These are phyloP conservation scores for Chloropsis hardwickii DNA, from an alignment of 2,113 vertebrate species.

Conservation along the genomic window DNA sequence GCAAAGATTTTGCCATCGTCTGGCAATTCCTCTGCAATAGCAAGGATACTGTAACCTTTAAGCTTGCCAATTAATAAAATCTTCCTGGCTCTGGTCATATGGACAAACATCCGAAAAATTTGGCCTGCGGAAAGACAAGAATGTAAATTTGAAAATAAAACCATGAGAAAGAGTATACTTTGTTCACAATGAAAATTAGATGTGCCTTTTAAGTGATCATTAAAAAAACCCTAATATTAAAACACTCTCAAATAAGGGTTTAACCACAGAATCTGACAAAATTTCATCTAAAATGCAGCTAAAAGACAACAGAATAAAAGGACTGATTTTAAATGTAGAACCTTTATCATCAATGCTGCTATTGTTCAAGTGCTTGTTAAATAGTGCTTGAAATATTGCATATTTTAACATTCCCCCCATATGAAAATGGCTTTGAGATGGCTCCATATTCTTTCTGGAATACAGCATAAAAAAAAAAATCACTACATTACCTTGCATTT, in stretches of 20 bases:
- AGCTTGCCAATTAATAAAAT: constrained; percentile 74
- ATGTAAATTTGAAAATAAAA: not conserved
- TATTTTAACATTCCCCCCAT: constrained; percentile 48
- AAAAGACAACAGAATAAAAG: constrained; percentile 38
- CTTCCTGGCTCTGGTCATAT: constrained; percentile 64
- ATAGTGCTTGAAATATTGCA: constrained; percentile 57
- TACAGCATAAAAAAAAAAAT: constrained; percentile 24
- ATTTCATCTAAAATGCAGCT: not conserved
- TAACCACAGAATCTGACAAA: constrained; percentile 29
- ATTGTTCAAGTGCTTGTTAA: constrained; percentile 45
- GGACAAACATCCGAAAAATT: constrained; percentile 72
- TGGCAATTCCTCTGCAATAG: constrained; percentile 72
- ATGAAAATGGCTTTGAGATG: constrained; percentile 60
- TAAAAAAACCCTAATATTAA: not conserved
- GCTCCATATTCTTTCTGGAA: constrained; percentile 60
- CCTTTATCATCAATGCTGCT: constrained; percentile 47
- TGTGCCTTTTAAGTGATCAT: not conserved
- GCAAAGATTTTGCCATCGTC: constrained; percentile 70
- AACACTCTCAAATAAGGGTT: not conserved
- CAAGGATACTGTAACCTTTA: constrained; percentile 70
- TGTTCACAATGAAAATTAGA: not conserved
- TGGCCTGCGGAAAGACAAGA: constrained; percentile 53
- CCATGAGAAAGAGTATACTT: not conserved
- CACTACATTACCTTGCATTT: constrained; percentile 73
- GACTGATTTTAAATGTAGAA: constrained; percentile 43